phyloP scores from a whole-genome alignment of 2,113 vertebrate species.

The Scolopax mira region DNA sequence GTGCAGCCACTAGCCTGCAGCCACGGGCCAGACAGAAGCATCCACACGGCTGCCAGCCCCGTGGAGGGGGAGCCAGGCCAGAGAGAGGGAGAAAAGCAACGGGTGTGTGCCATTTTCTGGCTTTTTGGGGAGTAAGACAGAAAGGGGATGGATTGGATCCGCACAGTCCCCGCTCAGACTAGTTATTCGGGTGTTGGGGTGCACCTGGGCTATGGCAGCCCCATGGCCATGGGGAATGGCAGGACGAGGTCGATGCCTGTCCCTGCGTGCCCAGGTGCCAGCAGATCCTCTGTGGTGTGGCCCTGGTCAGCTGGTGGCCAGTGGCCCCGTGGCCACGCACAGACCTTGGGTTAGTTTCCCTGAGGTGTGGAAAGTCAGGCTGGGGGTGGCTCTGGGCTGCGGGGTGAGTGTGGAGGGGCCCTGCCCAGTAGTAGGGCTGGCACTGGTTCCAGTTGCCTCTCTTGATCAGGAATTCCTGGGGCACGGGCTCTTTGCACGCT shows the following conservation, averaged over 20 bases:
- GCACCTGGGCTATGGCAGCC: background rate
- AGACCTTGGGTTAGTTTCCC: background rate
- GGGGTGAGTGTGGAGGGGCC: rapidly evolving
- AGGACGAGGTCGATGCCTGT: too few species aligned
- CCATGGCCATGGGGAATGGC: rapidly evolving
- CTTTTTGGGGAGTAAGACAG: background rate
- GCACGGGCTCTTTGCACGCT: background rate
- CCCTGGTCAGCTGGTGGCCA: background rate
- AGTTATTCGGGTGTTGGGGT: background rate
- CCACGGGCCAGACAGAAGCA: background rate
- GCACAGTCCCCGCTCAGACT: too few species aligned
- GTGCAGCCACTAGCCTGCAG: background rate
- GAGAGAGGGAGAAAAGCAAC: background rate
- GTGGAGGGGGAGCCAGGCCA: background rate
- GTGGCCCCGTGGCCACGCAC: rapidly evolving
- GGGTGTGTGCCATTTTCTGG: background rate
- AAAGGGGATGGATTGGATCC: background rate
- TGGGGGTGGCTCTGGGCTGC: background rate
- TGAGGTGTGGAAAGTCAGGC: background rate
- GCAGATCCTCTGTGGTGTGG: background rate
- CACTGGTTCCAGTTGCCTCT: background rate
- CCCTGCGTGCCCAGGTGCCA: background rate
- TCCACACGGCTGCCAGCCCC: background rate
- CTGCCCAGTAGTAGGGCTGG: background rate
- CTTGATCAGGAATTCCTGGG: background rate